Base-by-base conservation (phyloP, 2,113 vertebrate genomes). In the Micromys minutus region DNA sequence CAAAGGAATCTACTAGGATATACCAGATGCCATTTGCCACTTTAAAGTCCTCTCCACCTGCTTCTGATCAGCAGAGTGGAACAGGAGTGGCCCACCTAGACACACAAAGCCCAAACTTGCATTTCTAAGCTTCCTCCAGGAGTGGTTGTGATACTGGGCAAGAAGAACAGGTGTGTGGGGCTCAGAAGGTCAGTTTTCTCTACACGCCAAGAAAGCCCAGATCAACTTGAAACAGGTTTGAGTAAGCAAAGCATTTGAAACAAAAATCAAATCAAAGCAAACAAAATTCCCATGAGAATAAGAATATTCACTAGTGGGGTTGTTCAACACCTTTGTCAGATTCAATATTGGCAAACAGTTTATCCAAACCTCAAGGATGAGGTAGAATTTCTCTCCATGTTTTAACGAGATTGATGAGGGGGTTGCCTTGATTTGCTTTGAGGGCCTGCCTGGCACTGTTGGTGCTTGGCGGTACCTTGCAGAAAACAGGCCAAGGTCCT, bases 121-220 rank as follows among this genome's bases (percentile, higher is more conserved):
- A 95, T 97, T 81, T 69, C 63, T n/a, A 90, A 61, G 47, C 79
- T 52, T 89, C 77, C 55, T 61, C 50, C 50, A 80, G 52, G 94
- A 93, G 87, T n/a, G 52, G 42, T 57, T 88, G 45, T 93, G 67
- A 88, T 61, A 29, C 1, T 24, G 52, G 55, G 36, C 83, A 34
- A 88, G 19, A 31, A 76, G 75, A 95, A 93, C 92, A 97, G 91
- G 98, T 95, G 67, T 95, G 81, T 42, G 21, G 42, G 63, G 55
- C 8, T 86, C 84, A 4, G 79, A 69, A 97, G 95, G 36, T 39
- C 74, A 29, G 12, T 47, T 61, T 1, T 0, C 94, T n/a, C 12
- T 3, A 3, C 52, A n/a, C 36, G 26, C 77, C 69, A 79, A 36
- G 10, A 22, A 39, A 55, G n/a, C 63, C 77, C 36, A 7, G 2